Conservation (phyloP, 2,797 vertebrate genomes). For the Trachops cirrhosus region DNA sequence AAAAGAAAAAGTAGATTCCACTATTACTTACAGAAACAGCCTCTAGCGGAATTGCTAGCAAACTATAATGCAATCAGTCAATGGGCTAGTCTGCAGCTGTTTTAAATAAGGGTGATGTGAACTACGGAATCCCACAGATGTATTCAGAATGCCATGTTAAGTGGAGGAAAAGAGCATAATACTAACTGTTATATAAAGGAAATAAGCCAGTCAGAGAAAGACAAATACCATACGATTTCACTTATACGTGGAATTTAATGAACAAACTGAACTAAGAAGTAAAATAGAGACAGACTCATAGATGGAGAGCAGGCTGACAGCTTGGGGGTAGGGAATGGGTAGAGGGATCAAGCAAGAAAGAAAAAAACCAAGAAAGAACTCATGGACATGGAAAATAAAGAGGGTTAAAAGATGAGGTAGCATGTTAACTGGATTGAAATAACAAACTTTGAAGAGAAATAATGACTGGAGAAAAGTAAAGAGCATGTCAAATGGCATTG, state of each 20-base stretch:
- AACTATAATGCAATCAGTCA: not conserved
- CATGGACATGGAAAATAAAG: not conserved
- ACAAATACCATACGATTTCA: not conserved
- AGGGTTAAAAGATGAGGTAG: not conserved
- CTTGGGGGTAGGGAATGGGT: not conserved
- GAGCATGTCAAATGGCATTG: not conserved
- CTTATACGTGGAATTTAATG: not conserved
- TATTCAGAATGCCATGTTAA: too few species aligned
- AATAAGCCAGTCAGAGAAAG: not conserved
- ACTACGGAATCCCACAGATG: too few species aligned
- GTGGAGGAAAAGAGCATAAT: not conserved
- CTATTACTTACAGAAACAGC: not conserved
- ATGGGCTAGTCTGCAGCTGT: not conserved
- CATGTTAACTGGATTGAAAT: not conserved
- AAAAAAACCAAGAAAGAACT: not conserved
- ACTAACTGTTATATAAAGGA: not conserved
- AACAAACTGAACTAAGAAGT: not conserved
- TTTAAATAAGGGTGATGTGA: not conserved
- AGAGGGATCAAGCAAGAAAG: not conserved
- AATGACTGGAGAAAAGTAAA: not conserved
- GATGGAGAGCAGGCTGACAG: not conserved
- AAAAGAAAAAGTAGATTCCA: not conserved
- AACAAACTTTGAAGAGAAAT: not conserved
- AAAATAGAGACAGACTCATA: not conserved
- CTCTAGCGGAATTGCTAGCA: not conserved